Evolutionary conservation across 2,797 vertebrate genomes (phyloP), one percentile per base, ranked within the genome.

Genomic region (Falco rusticolus): DNA sequence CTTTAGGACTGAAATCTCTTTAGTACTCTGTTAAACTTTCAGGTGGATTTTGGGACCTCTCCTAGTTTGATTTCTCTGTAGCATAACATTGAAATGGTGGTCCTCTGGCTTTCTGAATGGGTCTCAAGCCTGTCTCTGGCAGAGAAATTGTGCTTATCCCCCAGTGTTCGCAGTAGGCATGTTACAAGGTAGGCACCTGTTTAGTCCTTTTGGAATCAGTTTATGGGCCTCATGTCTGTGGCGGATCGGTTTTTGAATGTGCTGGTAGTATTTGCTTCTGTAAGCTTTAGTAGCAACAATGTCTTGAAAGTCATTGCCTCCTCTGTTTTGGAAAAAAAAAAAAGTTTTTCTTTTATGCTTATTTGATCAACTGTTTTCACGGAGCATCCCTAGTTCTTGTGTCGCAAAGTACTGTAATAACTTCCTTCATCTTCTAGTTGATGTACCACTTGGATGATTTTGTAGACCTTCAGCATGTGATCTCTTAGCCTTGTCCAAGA

Each of bases 161-260:
- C 39, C 41, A 45, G 16, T 1, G 1, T 63, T 31, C 14, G 6
- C 0, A 1, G 39, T 29, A 26, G 43, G 39, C 63, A 5, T 16
- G 31, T 43, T 28, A 34, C 17, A 75, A 87, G 15, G 28, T 5
- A 74, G 50, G 29, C 18, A 17, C 43, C 21, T 43, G 3, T 37
- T 41, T 29, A 31, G 12, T 48, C 57, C 14, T 78, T 81, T 59
- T 31, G 39, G 18, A 48, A 43, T 26, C 11, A 7, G 8, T 50
- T 69, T n/a, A 65, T 14, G 9, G 17, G 22, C 31, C 31, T 54
- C 17, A 33, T 50, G 41, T 33, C 20, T 45, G 13, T 37, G 17
- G 7, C 34, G 34, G 29, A 56, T 61, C 12, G 33, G 51, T 1
- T 60, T 88, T 45, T 54, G 45, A 48, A 54, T 43, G 13, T 20